Evolutionary conservation across 2,113 vertebrate species (phyloP), one percentile per base, ranked within the genome.

Genomic region (Anarhynchus alexandrinus): DNA sequence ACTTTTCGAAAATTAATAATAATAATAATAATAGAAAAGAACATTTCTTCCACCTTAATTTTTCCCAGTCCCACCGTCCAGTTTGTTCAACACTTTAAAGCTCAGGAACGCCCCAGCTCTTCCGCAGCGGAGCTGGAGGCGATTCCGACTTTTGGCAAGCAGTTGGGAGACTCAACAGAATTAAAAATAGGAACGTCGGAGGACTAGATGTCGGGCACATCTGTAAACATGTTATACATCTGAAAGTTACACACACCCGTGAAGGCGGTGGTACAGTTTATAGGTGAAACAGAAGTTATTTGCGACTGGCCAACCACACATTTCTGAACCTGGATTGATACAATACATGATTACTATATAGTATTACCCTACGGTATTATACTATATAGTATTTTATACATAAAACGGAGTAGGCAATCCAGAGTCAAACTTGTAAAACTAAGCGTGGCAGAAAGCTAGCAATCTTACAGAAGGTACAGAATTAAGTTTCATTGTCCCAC

Each of bases 61-160:
- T 42, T 93, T 93, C 95, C 97, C 95, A 96, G 93, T 88, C 96
- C 94, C 95, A 86, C 91, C 92, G 51, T 98, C 97, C 98, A 98
- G 98, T 98, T 98, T 98, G 98, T 98, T 98, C 96, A 98, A 98
- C 95, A 94, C 98, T 98, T 98, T 98, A 98, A 98, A 98, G 97
- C 97, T 98, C 98, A 97, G 96, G 97, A 97, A 98, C 1, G 20
- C 93, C 93, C 90, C 93, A 92, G 90, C 91, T 96, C 93, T 96
- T 94, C 94, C 40, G n/a, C 96, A 91, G 96, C 25, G 0, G 95
- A 97, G 96, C 97, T 25, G 40, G 96, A 93, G 77, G 92, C 36
- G 0, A 97, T 97, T 97, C 97, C 69, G 6, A 97, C 97, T 98
- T 98, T 98, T 98, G 97, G 98, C 98, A 98, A 98, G 97, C 98